Evolutionary conservation across 2,797 vertebrate species (phyloP).

Genomic region (Macrochelys suwanniensis): DNA sequence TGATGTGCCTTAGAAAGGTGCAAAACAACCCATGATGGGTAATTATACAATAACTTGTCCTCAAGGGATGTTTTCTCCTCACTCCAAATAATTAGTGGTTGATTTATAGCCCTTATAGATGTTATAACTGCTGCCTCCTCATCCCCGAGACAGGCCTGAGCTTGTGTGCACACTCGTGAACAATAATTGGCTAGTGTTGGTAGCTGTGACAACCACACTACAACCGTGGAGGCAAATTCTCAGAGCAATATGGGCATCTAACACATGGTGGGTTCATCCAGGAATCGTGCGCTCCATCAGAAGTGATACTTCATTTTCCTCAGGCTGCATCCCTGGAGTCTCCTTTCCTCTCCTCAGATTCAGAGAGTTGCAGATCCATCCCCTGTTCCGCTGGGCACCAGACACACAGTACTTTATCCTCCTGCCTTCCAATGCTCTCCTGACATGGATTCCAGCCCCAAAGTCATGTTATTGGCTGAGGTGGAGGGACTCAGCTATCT

Average conservation of each 20-base stretch:
- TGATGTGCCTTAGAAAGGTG: background rate
- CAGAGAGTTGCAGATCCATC: background rate
- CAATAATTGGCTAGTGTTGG: background rate
- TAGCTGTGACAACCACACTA: background rate
- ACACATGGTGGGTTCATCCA: background rate
- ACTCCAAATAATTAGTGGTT: background rate
- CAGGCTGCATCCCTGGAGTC: background rate
- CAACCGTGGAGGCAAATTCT: background rate
- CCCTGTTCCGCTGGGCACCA: background rate
- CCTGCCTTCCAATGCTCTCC: background rate
- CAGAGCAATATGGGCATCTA: background rate
- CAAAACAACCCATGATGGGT: background rate
- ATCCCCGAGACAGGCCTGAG: background rate
- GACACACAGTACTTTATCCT: background rate
- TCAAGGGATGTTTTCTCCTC: background rate
- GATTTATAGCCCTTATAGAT: background rate
- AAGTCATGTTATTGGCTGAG: background rate
- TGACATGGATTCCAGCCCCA: background rate
- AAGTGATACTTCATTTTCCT: background rate
- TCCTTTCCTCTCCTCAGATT: background rate
- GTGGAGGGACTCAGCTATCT: background rate
- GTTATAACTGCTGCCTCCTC: too few species aligned
- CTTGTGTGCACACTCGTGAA: background rate
- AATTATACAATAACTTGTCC: background rate
- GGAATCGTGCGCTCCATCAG: too few species aligned